phyloP scores from a whole-genome alignment of 2,888 invertebrate species.

The Drosophila crucigera region DNA sequence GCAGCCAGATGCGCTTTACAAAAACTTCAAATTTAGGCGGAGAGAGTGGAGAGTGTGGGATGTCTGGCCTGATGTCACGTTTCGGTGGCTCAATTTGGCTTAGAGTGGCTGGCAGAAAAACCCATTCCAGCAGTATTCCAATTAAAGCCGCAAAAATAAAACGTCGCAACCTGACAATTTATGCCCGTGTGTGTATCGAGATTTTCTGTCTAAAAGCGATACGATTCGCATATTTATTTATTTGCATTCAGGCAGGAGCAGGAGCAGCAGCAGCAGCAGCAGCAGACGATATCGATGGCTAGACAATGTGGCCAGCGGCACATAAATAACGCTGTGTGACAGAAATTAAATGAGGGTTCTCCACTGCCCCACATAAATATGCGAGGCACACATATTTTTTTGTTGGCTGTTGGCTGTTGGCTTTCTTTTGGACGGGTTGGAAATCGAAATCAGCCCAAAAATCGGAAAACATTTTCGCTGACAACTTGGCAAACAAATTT shows the following conservation, averaged over 20 bases:
- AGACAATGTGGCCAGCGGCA: conserved; percentile 62
- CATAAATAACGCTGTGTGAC: conserved; percentile 77
- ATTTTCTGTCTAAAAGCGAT: conserved; percentile 24
- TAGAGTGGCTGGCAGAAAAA: conserved; percentile 50
- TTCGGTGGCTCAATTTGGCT: conserved; percentile 72
- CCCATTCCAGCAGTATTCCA: conserved; percentile 62
- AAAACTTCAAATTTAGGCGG: background rate
- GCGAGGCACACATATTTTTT: conserved; percentile 29
- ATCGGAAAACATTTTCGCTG: conserved; percentile 56
- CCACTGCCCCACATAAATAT: conserved; percentile 56
- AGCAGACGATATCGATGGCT: conserved; percentile 59
- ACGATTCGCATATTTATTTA: conserved; percentile 70
- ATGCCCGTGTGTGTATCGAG: conserved; percentile 42
- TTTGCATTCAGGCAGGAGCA: conserved; percentile 46
- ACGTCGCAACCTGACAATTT: conserved; percentile 64
- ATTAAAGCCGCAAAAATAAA: conserved; percentile 61
- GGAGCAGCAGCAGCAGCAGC: background rate
- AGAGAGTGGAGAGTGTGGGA: background rate
- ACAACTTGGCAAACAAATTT: conserved; percentile 78
- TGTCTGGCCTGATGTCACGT: conserved; percentile 60
- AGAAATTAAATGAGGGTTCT: conserved; percentile 78
- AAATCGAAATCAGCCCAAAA: conserved; percentile 49
- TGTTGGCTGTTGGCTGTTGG: background rate
- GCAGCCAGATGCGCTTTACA: conserved; percentile 59
- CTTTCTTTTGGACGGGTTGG: background rate